phyloP scores from a whole-genome alignment of 2,113 vertebrate species.

The Podarcis cretensis region DNA sequence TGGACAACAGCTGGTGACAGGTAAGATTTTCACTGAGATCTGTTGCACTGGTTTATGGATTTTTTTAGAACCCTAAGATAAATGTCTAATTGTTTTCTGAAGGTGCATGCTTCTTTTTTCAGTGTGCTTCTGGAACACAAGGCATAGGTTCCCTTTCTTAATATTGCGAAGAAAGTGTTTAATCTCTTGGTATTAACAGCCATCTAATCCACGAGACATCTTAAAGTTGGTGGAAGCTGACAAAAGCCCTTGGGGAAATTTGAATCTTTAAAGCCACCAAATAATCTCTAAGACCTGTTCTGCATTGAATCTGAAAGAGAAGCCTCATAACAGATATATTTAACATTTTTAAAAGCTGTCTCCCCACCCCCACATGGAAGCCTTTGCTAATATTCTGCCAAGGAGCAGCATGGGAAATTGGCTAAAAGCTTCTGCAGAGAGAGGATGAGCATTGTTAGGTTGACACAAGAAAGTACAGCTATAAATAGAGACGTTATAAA shows the following conservation, averaged over 20 bases:
- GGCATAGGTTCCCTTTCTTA: slow-evolving; percentile 37
- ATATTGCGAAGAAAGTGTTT: slow-evolving; percentile 30
- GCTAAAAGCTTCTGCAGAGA: slow-evolving; percentile 39
- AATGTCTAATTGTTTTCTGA: slow-evolving; percentile 31
- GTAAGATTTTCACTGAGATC: slow-evolving; percentile 70
- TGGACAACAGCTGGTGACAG: slow-evolving; percentile 91
- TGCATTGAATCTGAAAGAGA: slow-evolving; percentile 14
- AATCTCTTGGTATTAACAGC: slow-evolving; percentile 23
- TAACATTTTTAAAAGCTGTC: slow-evolving; percentile 27
- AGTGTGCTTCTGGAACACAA: slow-evolving; percentile 18
- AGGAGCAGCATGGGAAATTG: slow-evolving; percentile 32
- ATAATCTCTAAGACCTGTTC: slow-evolving; percentile 3
- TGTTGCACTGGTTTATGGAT: neutral
- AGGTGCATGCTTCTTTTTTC: neutral
- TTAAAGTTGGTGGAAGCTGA: slow-evolving; percentile 48
- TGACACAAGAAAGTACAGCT: slow-evolving; percentile 28
- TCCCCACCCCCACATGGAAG: slow-evolving; percentile 15
- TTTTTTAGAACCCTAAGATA: neutral
- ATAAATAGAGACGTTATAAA: slow-evolving; percentile 46
- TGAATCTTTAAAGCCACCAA: slow-evolving; percentile 6
- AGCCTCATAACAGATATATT: neutral
- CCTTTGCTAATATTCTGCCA: slow-evolving; percentile 52
- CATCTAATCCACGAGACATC: slow-evolving; percentile 47
- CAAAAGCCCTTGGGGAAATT: slow-evolving; percentile 42
- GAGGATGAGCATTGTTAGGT: slow-evolving; percentile 39